Evolutionary conservation across 1,140 invertebrate genomes (phyloP).

Genomic region (Microplitis demolitor): DNA sequence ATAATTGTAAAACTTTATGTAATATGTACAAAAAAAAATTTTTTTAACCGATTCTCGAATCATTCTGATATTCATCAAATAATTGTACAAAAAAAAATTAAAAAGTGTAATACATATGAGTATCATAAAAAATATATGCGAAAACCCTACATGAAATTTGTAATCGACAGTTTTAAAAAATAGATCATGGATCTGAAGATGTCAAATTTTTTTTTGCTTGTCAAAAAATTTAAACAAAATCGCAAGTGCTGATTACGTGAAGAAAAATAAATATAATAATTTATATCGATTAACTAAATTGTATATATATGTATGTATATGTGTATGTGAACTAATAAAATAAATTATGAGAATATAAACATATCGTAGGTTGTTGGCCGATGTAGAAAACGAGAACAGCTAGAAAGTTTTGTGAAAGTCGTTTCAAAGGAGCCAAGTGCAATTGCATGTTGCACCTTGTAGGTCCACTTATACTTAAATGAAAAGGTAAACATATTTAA

Average conservation of each 20-base stretch:
- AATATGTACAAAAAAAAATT: background rate
- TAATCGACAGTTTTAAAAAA: too few species aligned
- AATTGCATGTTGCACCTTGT: slow-evolving; percentile 15
- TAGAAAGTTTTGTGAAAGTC: slow-evolving; percentile 39
- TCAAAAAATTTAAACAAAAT: too few species aligned
- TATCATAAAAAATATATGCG: too few species aligned
- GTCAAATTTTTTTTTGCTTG: too few species aligned
- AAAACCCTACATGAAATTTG: too few species aligned
- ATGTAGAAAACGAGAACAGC: slow-evolving; percentile 32
- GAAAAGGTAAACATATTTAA: background rate
- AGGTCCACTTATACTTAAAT: background rate
- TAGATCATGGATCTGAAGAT: too few species aligned
- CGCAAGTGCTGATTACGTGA: too few species aligned
- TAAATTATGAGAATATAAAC: slow-evolving; percentile 1
- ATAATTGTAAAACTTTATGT: background rate
- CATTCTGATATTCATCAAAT: too few species aligned
- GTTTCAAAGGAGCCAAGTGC: slow-evolving; percentile 29
- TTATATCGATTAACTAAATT: too few species aligned
- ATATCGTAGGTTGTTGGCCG: slow-evolving; percentile 14
- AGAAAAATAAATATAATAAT: too few species aligned
- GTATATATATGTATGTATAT: background rate
- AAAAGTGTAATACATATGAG: too few species aligned
- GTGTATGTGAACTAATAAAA: slow-evolving; percentile 3
- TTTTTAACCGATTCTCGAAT: background rate
- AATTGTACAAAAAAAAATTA: too few species aligned